Percentiles rank a stretch among this genome's conserved stretches.
phyloP scores from a whole-genome alignment of 2,888 invertebrate genomes.

The Chesias legatella region DNA sequence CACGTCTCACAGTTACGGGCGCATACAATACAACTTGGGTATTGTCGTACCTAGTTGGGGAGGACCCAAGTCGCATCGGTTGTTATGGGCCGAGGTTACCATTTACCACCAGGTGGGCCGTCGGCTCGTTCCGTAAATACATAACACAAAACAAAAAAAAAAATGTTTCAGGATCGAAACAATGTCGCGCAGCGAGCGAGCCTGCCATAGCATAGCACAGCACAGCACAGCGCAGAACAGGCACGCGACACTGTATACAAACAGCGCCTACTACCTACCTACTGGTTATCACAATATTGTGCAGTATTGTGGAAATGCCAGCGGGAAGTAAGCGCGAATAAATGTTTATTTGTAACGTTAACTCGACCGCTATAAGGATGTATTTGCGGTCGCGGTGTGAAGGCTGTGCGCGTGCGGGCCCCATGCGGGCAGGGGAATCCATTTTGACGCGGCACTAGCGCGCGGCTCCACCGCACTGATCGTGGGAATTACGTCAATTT shows the following conservation, averaged over 20 bases:
- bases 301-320: constrained; percentile 16
- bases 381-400: not conserved
- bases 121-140: too few relatives aligned
- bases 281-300: not conserved
- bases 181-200: too few relatives aligned
- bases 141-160: too few relatives aligned
- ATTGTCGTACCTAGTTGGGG: too few relatives aligned
- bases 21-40: too few relatives aligned
- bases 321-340: constrained; percentile 5
- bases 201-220: constrained; percentile 6
- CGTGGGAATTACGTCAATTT: constrained; percentile 7
- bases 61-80: too few relatives aligned
- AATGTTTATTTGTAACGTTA: too few relatives aligned
- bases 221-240: not conserved
- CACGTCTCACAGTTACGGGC: too few relatives aligned
- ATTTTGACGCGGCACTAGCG: constrained; percentile 11
- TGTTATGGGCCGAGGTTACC: too few relatives aligned
- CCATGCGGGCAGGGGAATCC: constrained; percentile 14
- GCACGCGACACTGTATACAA: constrained; percentile 9
- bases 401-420: constrained; percentile 6
- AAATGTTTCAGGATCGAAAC: not conserved
- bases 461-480: too few relatives aligned
- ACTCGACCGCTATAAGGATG: too few relatives aligned
- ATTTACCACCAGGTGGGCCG: too few relatives aligned
- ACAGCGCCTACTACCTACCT: not conserved